Base-by-base conservation (phyloP, 2,797 vertebrate species). In the Smutsia gigantea region DNA sequence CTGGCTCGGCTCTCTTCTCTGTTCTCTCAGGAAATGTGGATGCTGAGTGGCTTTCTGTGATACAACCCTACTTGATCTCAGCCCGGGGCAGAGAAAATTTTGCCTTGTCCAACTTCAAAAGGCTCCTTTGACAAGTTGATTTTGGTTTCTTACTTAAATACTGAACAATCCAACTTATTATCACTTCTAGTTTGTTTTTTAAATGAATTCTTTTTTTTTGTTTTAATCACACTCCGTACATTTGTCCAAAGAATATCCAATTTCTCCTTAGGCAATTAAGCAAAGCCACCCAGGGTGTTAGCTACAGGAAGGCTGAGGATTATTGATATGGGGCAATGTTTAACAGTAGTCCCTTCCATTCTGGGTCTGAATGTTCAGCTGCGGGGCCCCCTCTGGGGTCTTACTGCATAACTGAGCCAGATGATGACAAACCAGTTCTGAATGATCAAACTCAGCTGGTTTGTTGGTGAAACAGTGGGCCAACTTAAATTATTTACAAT, bases 71-170 rank as follows among this genome's bases (percentile, higher is more conserved):
- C 39, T 74, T 42, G 71, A 57, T 64, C 87, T 97, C 92, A 97
- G 68, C 63, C 66, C 31, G 39, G 90, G 66, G 51, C 39, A 63
- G 57, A 93, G 69, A 68, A 0, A 7, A 59, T 83, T 94, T 90
- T 95, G 87, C 90, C 87, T 96, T 59, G 59, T 74, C 34, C 4
- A 27, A 75, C 97, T 97, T 97, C 87, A 96, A 94, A 96, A 97
- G 42, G 34, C 57, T 71, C 74, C 78, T 96, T 97, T 97, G 88
- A 94, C 96, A 83, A 93, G n/a, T 53, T 64, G 87, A 66, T 92
- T 91, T 94, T 87, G 90, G 69, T 85, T 94, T 95, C 63, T 95
- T 87, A 79, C 61, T 87, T 95, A 93, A 95, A 85, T 78, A 57
- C 78, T 46, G 57, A 86, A 68, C 75, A 86, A 71, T 77, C 59